Base-by-base conservation (phyloP, 2,797 vertebrate species). In the Psittacula derbiana region DNA sequence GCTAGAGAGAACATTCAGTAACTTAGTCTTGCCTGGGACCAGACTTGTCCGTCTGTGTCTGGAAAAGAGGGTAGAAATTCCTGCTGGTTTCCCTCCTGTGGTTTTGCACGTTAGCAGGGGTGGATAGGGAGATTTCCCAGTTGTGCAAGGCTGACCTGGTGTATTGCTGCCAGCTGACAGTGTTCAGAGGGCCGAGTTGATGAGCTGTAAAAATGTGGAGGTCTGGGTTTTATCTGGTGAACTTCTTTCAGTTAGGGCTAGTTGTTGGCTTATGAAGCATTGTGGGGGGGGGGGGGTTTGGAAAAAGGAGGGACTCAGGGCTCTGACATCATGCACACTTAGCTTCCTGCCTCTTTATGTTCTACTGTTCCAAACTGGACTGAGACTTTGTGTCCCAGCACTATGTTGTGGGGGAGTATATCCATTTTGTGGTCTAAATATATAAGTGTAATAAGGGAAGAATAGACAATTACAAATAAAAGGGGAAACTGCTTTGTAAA, bases 71-170 rank as follows among this genome's bases (percentile, higher is more conserved):
- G 16, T 9, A 23, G 58, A 53, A 78, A 49, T 61, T 66, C 25
- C 33, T 47, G 7, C 6, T 57, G 36, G 25, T 61, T 71, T 33
- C 28, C 36, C 11, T 38, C 11, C 0, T 8, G 14, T 24, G 25
- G 31, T 33, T 20, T 41, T 64, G 33, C 20, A 12, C 0, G 0
- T 62, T 31, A 46, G 31, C 71, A 21, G 25, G 53, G 44, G 31
- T 44, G 20, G 30, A 14, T 2, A 8, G 46, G 33, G 49, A 60
- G 43, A 30, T 21, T 18, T 38, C 27, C 30, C 3, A 2, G 19
- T 14, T 88, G 89, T 66, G 30, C 0, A 2, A 28, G 73, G 31
- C 33, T 12, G 38, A 40, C 21, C n/a, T 55, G 47, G 12, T 65
- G 4, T 24, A 2, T 40, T 62, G 46, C 74, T 87, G 66, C 46